Evolutionary conservation across 2,888 invertebrate genomes (phyloP).

Genomic region (Blastobasis lacticolella): DNA sequence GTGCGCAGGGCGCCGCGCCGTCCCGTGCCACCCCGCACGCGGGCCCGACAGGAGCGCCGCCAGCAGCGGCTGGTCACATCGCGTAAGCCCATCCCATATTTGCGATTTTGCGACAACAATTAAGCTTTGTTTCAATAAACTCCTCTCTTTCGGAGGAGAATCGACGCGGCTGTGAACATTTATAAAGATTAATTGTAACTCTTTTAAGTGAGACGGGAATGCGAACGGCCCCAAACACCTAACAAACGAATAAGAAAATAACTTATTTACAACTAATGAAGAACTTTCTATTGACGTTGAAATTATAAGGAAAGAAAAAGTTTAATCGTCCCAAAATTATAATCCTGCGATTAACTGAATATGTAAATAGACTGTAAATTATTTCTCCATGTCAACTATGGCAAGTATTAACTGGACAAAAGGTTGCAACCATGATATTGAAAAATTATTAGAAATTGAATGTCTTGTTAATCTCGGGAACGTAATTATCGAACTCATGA

Average conservation of each 20-base stretch:
- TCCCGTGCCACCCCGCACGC: conserved; percentile 66
- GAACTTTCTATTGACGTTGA: too few species aligned
- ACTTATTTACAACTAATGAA: too few species aligned
- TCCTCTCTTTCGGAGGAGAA: conserved; percentile 48
- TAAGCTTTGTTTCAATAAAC: conserved; percentile 65
- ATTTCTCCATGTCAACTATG: neutral
- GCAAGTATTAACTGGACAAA: neutral
- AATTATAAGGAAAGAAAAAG: too few species aligned
- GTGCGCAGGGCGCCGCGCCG: conserved; percentile 49
- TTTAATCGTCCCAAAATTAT: neutral
- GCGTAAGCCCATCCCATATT: conserved; percentile 82
- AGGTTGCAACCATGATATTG: too few species aligned
- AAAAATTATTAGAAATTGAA: too few species aligned
- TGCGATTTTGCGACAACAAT: conserved; percentile 72
- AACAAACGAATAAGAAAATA: too few species aligned
- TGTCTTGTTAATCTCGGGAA: too few species aligned
- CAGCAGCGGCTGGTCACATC: conserved; percentile 80
- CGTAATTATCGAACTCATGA: too few species aligned
- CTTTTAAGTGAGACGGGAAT: too few species aligned
- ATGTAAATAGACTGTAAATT: neutral
- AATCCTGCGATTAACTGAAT: too few species aligned
- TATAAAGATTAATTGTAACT: conserved; percentile 47
- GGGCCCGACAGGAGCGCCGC: conserved; percentile 41
- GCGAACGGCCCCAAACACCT: too few species aligned
- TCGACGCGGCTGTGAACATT: conserved; percentile 72